A percentile compares a stretch with the other conserved stretches of the same genome.
These are phyloP conservation scores for Tetrao urogallus DNA, from an alignment of 2,113 vertebrate species.

Conservation along the genomic window DNA sequence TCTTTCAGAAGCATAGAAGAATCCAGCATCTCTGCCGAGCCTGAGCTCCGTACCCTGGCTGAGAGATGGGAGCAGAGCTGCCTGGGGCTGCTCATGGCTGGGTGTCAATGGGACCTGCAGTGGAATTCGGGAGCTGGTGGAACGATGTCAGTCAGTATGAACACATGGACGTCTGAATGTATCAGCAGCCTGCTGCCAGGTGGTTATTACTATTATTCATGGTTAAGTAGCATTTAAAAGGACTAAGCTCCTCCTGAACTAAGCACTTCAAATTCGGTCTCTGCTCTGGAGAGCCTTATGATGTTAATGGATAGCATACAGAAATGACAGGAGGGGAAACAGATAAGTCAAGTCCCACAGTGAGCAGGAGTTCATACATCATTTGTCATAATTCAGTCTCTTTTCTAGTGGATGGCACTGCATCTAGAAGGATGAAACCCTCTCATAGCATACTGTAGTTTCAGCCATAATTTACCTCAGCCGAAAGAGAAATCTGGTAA, in stretches of 20 bases:
- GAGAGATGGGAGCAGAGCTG: accelerated
- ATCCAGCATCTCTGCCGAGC: not conserved
- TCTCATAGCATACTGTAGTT: not conserved
- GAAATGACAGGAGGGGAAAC: not conserved
- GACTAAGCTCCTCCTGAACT: not conserved
- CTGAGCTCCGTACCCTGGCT: accelerated
- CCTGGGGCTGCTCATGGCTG: not conserved
- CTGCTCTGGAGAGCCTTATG: not conserved
- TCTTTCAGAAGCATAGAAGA: not conserved
- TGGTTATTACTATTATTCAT: not conserved
- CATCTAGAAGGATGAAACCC: not conserved
- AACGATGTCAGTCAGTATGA: not conserved
- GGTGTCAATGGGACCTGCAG: not conserved
- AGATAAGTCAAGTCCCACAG: not conserved
- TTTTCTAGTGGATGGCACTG: not conserved
- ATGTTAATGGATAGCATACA: not conserved
- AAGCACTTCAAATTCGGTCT: not conserved
- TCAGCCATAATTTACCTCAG: not conserved
- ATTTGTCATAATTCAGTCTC: not conserved
- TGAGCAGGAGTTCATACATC: not conserved
- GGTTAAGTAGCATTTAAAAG: slow-evolving; percentile 10
- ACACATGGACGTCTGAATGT: not conserved
- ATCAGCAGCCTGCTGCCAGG: not conserved
- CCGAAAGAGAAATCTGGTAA: not conserved
- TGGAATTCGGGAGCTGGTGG: not conserved